phyloP scores from a whole-genome alignment of 2,797 vertebrate genomes.

The Chrosomus eos region DNA sequence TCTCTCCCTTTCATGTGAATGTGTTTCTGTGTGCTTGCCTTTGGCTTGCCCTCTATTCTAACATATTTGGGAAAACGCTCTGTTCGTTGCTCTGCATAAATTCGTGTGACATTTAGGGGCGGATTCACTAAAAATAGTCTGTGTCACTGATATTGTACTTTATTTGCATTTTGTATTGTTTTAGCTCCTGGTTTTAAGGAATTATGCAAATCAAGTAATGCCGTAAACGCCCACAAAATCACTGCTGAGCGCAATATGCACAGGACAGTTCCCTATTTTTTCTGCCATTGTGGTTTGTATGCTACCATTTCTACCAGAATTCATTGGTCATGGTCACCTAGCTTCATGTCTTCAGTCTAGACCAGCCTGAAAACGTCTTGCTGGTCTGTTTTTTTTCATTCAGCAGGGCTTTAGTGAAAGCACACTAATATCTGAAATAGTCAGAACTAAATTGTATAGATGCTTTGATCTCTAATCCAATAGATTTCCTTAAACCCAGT shows the following conservation, averaged over 20 bases:
- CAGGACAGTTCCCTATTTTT: not conserved
- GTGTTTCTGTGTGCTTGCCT: slow-evolving; percentile 66
- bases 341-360: not conserved
- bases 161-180: not conserved
- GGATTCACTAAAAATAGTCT: not conserved
- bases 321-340: not conserved
- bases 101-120: not conserved
- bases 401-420: not conserved
- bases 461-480: slow-evolving; percentile 35
- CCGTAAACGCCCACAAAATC: not conserved
- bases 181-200: not conserved
- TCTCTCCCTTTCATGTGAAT: slow-evolving; percentile 61
- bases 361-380: not conserved
- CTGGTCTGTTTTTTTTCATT: not conserved
- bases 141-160: not conserved
- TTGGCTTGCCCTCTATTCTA: slow-evolving; percentile 73
- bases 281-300: not conserved
- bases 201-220: slow-evolving; percentile 20
- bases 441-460: not conserved
- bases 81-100: not conserved
- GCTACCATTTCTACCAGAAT: not conserved
- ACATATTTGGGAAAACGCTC: slow-evolving; percentile 58
- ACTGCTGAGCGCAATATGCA: not conserved
- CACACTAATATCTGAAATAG: not conserved
- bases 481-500: slow-evolving; percentile 58